Base-by-base conservation (phyloP, 37 sponge, comb jelly and placozoan species). In the Cladorhizidae sp. region DNA sequence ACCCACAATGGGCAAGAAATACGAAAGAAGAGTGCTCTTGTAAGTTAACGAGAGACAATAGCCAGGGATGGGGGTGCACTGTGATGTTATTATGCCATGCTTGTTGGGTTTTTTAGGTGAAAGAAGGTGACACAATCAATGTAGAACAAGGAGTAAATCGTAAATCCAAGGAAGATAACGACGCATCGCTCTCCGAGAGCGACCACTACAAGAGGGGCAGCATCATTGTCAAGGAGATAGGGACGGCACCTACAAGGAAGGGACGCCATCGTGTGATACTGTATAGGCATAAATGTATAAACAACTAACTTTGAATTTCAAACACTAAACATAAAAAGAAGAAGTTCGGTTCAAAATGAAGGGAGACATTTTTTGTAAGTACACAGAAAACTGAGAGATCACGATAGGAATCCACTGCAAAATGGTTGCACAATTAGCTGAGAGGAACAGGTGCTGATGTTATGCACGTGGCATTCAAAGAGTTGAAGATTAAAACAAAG, bases 151-250 rank as follows among this genome's bases (percentile, higher is more conserved):
- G 26, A 22, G 35, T 3, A 54, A 59, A 17, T 20, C 55, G 17
- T 17, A 18, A 59, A 28, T 17, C 18, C 15, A 12, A 17, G 61
- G 61, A 59, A 6, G 61, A 59, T 23, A 12, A 12, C 6, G 21
- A 35, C 5, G 40, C 5, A 29, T 1, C 35, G 2, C 22, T 45
- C 35, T 7, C 74, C 59, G 22, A 28, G 2, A 22, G 25, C 15
- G 9, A 36, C 23, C 38, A 69, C 39, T 56, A 71, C 6, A 74
- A 40, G 76, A 72, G 92, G 67, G 87, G 92, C 2, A 57, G 92
- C 50, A 85, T 92, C 32, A 85, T 77, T 2, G 88, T 92, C 32
- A 73, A 41, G 55, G 85, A 84, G 63, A 87, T 92, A 43, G 88
- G 88, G 17, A 54, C 49, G 8, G 9, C 9, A 9, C 42, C 21